These are phyloP conservation scores for Eutrigla gurnardus DNA, from an alignment of 2,797 vertebrate genomes.

Conservation along the genomic window DNA sequence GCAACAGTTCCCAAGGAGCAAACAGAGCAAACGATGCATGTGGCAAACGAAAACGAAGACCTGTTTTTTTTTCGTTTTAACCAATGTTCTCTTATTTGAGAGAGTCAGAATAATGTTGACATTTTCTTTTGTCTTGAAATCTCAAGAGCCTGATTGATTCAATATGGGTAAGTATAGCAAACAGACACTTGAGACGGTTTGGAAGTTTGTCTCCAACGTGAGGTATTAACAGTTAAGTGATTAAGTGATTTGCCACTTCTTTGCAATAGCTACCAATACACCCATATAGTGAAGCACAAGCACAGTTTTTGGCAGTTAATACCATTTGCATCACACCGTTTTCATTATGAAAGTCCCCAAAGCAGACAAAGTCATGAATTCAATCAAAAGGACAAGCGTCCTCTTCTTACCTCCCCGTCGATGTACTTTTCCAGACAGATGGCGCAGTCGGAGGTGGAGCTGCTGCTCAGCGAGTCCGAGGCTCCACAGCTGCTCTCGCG, in stretches of 20 bases:
- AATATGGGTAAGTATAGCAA: background rate
- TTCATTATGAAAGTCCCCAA: background rate
- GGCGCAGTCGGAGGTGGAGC: slow-evolving; percentile 97
- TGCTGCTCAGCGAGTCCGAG: slow-evolving; percentile 94
- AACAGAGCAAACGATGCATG: no score
- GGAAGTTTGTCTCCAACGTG: background rate
- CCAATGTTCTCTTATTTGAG: background rate
- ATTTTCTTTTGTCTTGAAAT: background rate
- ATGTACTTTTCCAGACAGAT: slow-evolving; percentile 99
- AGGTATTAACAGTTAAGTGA: background rate
- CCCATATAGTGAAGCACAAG: no score
- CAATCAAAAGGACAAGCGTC: background rate
- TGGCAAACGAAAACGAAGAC: no score
- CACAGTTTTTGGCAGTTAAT: no score
- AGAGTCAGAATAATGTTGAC: background rate
- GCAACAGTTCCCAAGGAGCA: no score
- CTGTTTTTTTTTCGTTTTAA: no score
- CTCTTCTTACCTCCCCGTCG: slow-evolving; percentile 92
- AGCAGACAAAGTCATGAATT: background rate
- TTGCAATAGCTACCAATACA: background rate
- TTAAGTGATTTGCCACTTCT: background rate
- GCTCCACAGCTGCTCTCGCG: slow-evolving; percentile 91
- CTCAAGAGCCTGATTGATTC: background rate
- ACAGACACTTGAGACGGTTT: background rate
- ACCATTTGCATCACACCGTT: background rate